A percentile compares a stretch with the other conserved stretches of the same genome.
These are phyloP conservation scores for Coenonympha arcania DNA, from an alignment of 2,888 invertebrate species.

Conservation along the genomic window DNA sequence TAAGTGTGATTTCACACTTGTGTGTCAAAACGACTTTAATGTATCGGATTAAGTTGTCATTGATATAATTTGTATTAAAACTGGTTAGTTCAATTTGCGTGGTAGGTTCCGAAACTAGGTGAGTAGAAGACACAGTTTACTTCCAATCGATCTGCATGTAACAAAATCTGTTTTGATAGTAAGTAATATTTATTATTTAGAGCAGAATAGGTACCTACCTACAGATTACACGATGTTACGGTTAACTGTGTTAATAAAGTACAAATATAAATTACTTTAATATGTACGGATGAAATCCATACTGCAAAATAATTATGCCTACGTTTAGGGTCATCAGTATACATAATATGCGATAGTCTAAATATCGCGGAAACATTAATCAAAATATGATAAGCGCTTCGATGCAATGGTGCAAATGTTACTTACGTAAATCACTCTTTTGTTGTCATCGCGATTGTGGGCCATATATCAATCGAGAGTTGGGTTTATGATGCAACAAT, in stretches of 20 bases:
- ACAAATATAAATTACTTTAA: too few species aligned
- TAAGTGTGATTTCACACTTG: not conserved
- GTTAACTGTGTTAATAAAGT: too few species aligned
- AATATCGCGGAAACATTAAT: slow-evolving; percentile 55
- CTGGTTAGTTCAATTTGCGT: not conserved
- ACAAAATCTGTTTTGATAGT: too few species aligned
- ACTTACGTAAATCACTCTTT: slow-evolving; percentile 54
- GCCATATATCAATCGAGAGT: slow-evolving; percentile 32
- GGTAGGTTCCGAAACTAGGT: not conserved
- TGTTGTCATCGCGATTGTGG: slow-evolving; percentile 27
- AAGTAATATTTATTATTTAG: too few species aligned
- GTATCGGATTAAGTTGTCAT: not conserved
- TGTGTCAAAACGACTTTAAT: not conserved
- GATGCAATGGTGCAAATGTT: slow-evolving; percentile 51
- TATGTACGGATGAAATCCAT: too few species aligned
- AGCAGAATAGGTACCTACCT: too few species aligned
- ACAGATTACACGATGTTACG: too few species aligned
- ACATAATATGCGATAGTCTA: slow-evolving; percentile 3
- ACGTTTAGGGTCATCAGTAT: not conserved
- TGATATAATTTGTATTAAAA: not conserved
- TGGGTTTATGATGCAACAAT: slow-evolving; percentile 21
- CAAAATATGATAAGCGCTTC: slow-evolving; percentile 56
- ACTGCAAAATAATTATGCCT: not conserved
- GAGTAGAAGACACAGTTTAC: not conserved
- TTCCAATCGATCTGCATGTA: too few species aligned